These are phyloP conservation scores for Isichthys henryi DNA, from an alignment of 2,113 vertebrate species.

Conservation along the genomic window DNA sequence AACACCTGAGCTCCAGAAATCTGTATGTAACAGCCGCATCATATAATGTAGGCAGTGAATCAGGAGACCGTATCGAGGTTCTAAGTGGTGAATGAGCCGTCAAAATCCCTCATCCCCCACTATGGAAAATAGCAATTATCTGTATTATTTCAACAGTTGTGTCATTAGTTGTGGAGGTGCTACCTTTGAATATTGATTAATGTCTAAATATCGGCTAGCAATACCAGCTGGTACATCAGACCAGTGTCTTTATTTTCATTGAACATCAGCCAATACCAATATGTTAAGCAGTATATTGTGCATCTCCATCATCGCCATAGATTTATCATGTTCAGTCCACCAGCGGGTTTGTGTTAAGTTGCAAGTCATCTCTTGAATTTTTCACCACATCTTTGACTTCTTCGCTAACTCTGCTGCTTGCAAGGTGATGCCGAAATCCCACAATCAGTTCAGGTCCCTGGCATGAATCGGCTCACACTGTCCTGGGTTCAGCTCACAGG, in stretches of 20 bases:
- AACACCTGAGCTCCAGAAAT: not conserved
- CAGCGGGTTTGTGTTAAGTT: not conserved
- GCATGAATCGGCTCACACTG: not conserved
- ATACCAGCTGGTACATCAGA: not conserved
- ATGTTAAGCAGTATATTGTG: not conserved
- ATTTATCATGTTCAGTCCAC: not conserved
- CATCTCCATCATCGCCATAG: not conserved
- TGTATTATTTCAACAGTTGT: not conserved
- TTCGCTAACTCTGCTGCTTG: not conserved
- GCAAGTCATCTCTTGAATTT: not conserved
- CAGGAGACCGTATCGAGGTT: not conserved
- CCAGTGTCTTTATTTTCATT: not conserved
- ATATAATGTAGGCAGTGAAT: not conserved
- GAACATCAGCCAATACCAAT: not conserved
- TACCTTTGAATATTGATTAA: not conserved
- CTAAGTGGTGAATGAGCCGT: not conserved
- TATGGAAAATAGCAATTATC: not conserved
- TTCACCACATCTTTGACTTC: not conserved
- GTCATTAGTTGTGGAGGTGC: not conserved
- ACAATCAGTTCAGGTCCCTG: not conserved
- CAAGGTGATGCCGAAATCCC: not conserved
- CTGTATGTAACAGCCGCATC: not conserved
- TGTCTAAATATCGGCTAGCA: not conserved
- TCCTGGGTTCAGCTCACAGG: not conserved
- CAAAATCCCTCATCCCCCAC: not conserved